Conservation (phyloP, 2,113 vertebrate species). For the Pteruthius melanotis region DNA sequence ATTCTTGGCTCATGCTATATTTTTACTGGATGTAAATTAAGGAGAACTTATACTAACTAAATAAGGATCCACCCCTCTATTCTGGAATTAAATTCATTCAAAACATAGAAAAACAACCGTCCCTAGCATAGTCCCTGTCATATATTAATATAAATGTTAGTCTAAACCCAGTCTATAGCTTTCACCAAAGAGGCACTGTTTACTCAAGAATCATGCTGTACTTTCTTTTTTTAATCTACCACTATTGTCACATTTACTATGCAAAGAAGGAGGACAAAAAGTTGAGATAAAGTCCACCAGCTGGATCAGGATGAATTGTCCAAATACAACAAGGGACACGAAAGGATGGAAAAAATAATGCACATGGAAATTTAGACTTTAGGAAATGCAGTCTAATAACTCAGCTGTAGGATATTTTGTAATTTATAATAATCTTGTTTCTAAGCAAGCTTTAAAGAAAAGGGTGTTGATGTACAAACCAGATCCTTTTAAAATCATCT, state of each 20-base stretch:
- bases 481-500: background rate
- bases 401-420: background rate
- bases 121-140: background rate
- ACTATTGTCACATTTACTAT: background rate
- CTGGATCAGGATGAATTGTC: background rate
- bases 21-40: conserved; percentile 25
- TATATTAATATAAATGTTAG: background rate
- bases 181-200: background rate
- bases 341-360: background rate
- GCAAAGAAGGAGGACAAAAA: background rate
- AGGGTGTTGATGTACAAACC: background rate
- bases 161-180: background rate
- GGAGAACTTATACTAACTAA: background rate
- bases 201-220: background rate
- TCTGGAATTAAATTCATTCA: background rate
- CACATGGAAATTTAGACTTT: background rate
- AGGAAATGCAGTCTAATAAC: background rate
- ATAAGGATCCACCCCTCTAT: background rate
- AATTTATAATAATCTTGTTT: background rate
- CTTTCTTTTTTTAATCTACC: background rate
- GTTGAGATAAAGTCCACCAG: background rate
- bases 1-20: background rate
- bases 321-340: background rate
- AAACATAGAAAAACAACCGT: background rate
- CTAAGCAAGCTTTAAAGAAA: background rate